Conservation (phyloP, 2,888 invertebrate genomes). For the Noctua janthina region DNA sequence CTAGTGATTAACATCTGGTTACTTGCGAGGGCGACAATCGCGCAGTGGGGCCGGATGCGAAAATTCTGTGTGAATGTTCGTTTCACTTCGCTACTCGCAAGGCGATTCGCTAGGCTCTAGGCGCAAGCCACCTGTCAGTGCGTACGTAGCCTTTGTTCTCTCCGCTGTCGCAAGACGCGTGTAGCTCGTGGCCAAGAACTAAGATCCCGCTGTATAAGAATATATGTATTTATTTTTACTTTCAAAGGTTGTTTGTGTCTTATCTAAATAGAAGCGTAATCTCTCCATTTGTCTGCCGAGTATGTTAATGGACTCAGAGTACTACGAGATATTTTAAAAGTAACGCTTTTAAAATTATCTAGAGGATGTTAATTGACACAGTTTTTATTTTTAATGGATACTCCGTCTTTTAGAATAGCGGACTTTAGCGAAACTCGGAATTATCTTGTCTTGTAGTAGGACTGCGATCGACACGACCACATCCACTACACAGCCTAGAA, state of each 20-base stretch:
- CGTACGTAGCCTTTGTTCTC: no score
- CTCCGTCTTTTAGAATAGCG: not conserved
- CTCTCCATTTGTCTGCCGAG: conserved; percentile 44
- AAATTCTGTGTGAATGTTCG: no score
- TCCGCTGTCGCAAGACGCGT: not conserved
- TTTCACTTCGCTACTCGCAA: no score
- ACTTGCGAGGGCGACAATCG: no score
- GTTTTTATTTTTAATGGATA: not conserved
- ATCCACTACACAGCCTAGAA: not conserved
- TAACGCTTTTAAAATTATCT: conserved; percentile 36
- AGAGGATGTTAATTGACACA: conserved; percentile 15
- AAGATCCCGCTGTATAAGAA: conserved; percentile 8
- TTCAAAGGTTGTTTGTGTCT: conserved; percentile 24
- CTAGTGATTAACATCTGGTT: no score
- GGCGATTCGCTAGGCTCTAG: no score
- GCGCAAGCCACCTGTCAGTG: no score
- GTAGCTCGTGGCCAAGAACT: not conserved
- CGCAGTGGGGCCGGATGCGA: no score
- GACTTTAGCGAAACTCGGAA: not conserved
- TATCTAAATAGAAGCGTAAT: conserved; percentile 52
- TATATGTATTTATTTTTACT: conserved; percentile 7
- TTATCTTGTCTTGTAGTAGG: not conserved
- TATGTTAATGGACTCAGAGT: conserved; percentile 42
- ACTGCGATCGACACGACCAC: not conserved
- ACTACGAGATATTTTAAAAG: conserved; percentile 17